Evolutionary conservation across 2,888 invertebrate genomes (phyloP).

Genomic region (Protodeltote pygarga): DNA sequence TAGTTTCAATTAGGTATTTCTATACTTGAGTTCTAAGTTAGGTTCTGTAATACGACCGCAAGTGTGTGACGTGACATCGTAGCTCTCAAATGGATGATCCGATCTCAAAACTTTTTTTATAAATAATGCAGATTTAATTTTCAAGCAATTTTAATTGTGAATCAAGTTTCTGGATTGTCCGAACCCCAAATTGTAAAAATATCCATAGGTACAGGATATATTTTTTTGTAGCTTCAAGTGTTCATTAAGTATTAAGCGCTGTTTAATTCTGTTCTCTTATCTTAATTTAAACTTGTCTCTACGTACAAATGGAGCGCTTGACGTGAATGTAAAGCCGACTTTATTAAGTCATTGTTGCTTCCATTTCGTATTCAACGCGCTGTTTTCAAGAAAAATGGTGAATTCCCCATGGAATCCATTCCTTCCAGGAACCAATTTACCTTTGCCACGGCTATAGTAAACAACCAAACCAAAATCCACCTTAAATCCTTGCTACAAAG

Average conservation of each 20-base stretch:
- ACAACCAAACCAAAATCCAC: conserved; percentile 21
- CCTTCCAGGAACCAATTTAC: conserved; percentile 52
- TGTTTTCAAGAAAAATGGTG: conserved; percentile 73
- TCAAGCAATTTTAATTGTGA: no score
- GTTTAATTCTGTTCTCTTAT: not conserved
- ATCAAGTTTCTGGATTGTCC: no score
- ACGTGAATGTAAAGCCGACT: conserved; percentile 36
- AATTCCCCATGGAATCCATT: conserved; percentile 65
- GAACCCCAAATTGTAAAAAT: no score
- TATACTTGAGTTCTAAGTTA: no score
- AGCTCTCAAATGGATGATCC: no score
- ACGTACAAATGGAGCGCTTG: conserved; percentile 27
- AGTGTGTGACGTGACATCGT: no score
- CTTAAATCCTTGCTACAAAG: conserved; percentile 23
- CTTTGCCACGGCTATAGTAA: conserved; percentile 7
- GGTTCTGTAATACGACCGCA: no score
- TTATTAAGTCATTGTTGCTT: conserved; percentile 57
- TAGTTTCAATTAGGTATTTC: no score
- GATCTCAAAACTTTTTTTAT: no score
- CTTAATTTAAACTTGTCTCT: conserved; percentile 23
- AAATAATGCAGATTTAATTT: no score
- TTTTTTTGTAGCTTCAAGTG: not conserved
- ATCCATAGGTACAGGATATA: no score
- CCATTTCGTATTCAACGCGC: conserved; percentile 67
- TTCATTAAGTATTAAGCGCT: not conserved